Evolutionary conservation across 1,140 invertebrate species (phyloP).

Genomic region (Pollicipes pollicipes): DNA sequence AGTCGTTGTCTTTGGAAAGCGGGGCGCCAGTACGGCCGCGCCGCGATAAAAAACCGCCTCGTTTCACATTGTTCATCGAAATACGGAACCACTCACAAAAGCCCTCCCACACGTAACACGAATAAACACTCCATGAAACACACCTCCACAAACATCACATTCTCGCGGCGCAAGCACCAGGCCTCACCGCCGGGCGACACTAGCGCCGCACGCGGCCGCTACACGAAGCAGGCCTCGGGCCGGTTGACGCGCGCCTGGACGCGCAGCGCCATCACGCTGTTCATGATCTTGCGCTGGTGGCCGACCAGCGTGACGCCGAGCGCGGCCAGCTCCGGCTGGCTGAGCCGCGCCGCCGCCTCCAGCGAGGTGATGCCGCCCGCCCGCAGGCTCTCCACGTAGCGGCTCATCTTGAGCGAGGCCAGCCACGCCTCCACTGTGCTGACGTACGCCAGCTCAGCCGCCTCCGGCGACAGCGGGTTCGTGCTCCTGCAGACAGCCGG

Average conservation of each 20-base stretch:
- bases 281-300: conserved; percentile 96
- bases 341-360: conserved; percentile 67
- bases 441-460: conserved; percentile 73
- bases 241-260: conserved; percentile 71
- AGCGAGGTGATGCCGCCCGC: conserved; percentile 63
- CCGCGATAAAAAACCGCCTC: too few species aligned
- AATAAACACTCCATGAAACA: too few species aligned
- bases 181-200: too few species aligned
- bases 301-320: conserved; percentile 88
- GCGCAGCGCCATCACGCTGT: conserved; percentile 76
- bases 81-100: too few species aligned
- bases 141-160: too few species aligned
- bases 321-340: conserved; percentile 71
- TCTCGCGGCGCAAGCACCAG: too few species aligned
- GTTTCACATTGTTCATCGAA: too few species aligned
- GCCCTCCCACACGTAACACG: too few species aligned
- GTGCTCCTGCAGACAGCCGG: too few species aligned
- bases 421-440: conserved; percentile 86
- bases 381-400: conserved; percentile 84
- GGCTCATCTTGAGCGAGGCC: conserved; percentile 89
- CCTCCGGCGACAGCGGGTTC: conserved; percentile 54
- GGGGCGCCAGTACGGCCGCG: too few species aligned
- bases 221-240: conserved; percentile 79
- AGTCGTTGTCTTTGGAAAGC: too few species aligned
- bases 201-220: too few species aligned